phyloP scores from a whole-genome alignment of 2,888 invertebrate genomes.

The Caenorhabditis japonica region DNA sequence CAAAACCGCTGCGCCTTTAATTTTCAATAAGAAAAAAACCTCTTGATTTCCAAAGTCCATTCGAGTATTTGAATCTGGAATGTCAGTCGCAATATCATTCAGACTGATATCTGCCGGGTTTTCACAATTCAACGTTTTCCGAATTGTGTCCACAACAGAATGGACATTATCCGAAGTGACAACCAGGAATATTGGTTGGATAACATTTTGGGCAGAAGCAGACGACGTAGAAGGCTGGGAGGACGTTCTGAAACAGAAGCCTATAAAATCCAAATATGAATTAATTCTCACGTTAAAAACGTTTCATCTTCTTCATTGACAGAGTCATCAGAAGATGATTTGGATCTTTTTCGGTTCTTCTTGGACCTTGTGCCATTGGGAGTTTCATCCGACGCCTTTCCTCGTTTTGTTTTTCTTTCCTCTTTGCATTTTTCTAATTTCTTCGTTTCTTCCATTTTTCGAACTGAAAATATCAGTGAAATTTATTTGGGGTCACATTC shows the following conservation, averaged over 20 bases:
- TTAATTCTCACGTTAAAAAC: background rate
- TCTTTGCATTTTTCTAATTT: background rate
- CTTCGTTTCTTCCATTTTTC: background rate
- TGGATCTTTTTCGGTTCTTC: background rate
- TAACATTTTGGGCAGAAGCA: background rate
- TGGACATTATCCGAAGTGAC: conserved; percentile 25
- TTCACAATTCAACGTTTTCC: conserved; percentile 1
- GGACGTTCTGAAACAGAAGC: background rate
- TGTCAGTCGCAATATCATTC: background rate
- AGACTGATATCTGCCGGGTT: background rate
- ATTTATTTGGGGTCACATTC: too few relatives aligned
- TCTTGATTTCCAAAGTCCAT: conserved; percentile 4
- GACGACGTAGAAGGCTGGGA: background rate
- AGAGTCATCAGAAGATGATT: background rate
- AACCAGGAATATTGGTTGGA: conserved; percentile 26
- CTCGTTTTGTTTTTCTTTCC: background rate
- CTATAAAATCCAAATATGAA: background rate
- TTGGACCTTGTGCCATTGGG: too few relatives aligned
- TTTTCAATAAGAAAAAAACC: too few relatives aligned
- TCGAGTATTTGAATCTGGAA: background rate
- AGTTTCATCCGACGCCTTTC: background rate
- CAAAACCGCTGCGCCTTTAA: too few relatives aligned
- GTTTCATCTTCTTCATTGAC: background rate
- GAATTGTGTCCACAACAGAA: conserved; percentile 17
- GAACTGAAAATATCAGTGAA: background rate